A percentile compares a stretch with the other conserved stretches of the same genome.
These are phyloP conservation scores for Lycodopsis pacificus DNA, from an alignment of 2,797 vertebrate genomes.

Conservation along the genomic window DNA sequence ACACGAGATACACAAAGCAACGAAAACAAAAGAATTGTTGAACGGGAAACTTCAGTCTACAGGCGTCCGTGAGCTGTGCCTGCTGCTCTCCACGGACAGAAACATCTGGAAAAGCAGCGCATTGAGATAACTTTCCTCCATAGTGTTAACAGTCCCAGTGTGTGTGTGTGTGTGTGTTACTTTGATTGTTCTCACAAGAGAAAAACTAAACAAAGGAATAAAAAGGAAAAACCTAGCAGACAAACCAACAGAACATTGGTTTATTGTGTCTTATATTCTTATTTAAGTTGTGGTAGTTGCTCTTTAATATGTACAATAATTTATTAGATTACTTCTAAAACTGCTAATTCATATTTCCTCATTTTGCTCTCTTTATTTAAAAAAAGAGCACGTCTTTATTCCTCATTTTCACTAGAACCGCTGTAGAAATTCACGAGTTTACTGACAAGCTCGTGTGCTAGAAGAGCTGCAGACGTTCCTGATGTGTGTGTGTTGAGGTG, in stretches of 20 bases:
- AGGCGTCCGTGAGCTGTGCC: constrained; percentile 25
- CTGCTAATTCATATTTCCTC: constrained; percentile 79
- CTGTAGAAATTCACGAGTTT: constrained; percentile 56
- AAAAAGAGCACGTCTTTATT: constrained; percentile 13
- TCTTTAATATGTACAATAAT: constrained; percentile 91
- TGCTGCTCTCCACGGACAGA: constrained; percentile 25
- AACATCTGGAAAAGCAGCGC: constrained; percentile 39
- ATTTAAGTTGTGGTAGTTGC: constrained; percentile 83
- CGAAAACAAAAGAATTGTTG: neutral
- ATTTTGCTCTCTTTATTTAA: constrained; percentile 26
- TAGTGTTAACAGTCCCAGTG: constrained; percentile 16
- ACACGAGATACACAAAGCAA: constrained; percentile 46
- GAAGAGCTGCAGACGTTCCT: constrained; percentile 59
- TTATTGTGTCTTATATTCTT: constrained; percentile 82
- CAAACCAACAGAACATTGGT: constrained; percentile 66
- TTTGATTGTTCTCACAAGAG: constrained; percentile 31
- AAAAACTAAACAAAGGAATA: constrained; percentile 26
- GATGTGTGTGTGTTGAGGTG: constrained; percentile 25
- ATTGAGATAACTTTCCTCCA: constrained; percentile 25
- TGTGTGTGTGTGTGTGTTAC: neutral
- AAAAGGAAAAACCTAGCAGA: constrained; percentile 63
- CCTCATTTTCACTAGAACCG: constrained; percentile 27
- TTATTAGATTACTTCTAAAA: constrained; percentile 88
- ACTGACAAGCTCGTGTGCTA: constrained; percentile 65
- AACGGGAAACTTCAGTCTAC: constrained; percentile 24